Conservation (phyloP, 2,888 invertebrate species). For the Criorhina ranunculi region DNA sequence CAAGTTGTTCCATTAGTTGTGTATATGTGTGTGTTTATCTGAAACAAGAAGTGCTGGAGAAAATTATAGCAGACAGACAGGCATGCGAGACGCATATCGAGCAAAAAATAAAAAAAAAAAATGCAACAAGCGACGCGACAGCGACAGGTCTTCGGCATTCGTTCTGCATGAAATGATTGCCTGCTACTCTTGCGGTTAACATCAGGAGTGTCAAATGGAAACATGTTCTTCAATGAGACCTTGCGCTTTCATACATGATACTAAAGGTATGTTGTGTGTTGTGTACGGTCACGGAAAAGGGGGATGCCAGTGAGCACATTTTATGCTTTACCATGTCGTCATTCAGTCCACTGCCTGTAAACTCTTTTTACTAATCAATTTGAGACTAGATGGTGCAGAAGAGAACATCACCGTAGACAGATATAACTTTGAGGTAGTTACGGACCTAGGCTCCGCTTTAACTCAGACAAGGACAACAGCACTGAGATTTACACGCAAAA, state of each 20-base stretch:
- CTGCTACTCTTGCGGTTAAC: constrained; percentile 47
- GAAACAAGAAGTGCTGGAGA: background rate
- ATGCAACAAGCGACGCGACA: constrained; percentile 27
- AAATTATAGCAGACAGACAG: constrained; percentile 18
- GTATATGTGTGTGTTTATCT: background rate
- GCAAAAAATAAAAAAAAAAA: background rate
- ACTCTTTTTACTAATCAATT: too few relatives aligned
- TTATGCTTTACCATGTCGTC: too few relatives aligned
- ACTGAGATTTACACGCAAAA: too few relatives aligned
- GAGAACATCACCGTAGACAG: too few relatives aligned
- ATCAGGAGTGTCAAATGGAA: constrained; percentile 40
- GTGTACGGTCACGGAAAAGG: background rate
- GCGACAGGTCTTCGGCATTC: constrained; percentile 48
- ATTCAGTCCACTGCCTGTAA: too few relatives aligned
- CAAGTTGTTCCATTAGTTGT: constrained; percentile 13
- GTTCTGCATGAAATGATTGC: constrained; percentile 49
- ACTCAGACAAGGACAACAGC: too few relatives aligned
- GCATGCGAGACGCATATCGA: background rate
- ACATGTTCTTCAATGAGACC: constrained; percentile 39
- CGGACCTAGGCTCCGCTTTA: too few relatives aligned
- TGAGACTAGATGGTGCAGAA: too few relatives aligned
- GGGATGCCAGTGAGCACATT: constrained; percentile 17
- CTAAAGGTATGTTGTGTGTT: background rate
- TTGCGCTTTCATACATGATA: background rate
- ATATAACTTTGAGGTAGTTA: too few relatives aligned